Conservation (phyloP, 2,888 invertebrate genomes). For the Argyresthia goedartella region DNA sequence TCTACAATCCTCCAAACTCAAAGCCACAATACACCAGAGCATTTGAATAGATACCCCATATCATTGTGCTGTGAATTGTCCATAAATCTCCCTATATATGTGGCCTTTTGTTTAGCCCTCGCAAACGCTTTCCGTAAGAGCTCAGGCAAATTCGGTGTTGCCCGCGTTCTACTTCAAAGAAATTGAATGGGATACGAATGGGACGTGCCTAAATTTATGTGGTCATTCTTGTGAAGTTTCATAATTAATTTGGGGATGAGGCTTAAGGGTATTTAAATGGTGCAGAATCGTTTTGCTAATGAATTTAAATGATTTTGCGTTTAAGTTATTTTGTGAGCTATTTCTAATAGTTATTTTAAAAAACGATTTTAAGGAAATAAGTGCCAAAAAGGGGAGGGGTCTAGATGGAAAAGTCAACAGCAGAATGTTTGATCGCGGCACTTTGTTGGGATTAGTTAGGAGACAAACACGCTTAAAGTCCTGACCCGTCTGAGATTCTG, state of each 20-base stretch:
- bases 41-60: constrained; percentile 60
- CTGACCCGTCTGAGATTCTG: too few relatives aligned
- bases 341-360: too few relatives aligned
- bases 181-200: constrained; percentile 1
- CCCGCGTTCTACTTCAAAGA: constrained; percentile 5
- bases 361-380: too few relatives aligned
- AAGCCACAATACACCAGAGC: constrained; percentile 40
- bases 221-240: constrained; percentile 9
- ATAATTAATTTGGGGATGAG: constrained; percentile 20
- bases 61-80: constrained; percentile 60
- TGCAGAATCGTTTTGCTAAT: too few relatives aligned
- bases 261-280: too few relatives aligned
- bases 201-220: constrained; percentile 13
- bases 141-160: constrained; percentile 23
- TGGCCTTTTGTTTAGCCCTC: constrained; percentile 54
- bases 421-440: too few relatives aligned
- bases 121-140: constrained; percentile 7
- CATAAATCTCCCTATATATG: constrained; percentile 56
- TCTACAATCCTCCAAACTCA: background rate
- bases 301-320: too few relatives aligned
- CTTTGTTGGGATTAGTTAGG: too few relatives aligned
- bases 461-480: too few relatives aligned
- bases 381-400: too few relatives aligned
- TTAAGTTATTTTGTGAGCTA: too few relatives aligned
- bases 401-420: too few relatives aligned